Evolutionary conservation across 2,113 vertebrate genomes (phyloP).

Genomic region (Anser cygnoides): DNA sequence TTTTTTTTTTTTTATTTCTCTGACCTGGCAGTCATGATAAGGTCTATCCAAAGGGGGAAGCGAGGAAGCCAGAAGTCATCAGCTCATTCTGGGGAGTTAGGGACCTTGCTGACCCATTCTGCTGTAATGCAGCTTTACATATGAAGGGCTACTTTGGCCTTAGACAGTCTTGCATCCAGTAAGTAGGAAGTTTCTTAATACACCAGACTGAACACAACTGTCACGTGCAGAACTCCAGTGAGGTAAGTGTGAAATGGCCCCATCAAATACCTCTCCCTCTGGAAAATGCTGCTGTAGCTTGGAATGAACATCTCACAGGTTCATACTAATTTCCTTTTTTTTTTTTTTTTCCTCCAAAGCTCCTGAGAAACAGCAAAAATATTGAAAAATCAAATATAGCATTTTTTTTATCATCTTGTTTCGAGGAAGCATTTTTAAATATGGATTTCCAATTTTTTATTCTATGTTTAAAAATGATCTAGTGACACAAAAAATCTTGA

Average conservation of each 20-base stretch:
- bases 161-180: not conserved
- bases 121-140: not conserved
- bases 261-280: not conserved
- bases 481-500: not conserved
- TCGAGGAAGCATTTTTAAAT: not conserved
- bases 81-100: not conserved
- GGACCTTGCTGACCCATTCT: not conserved
- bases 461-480: not conserved
- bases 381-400: not conserved
- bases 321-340: not conserved
- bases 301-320: not conserved
- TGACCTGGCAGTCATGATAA: not conserved
- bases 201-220: not conserved
- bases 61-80: not conserved
- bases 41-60: not conserved
- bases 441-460: accelerated
- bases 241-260: not conserved
- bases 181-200: not conserved
- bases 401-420: not conserved
- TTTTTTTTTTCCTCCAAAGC: not conserved
- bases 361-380: not conserved
- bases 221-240: accelerated
- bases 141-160: not conserved
- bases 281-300: not conserved
- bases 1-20: not conserved